Base-by-base conservation (phyloP, 1,140 invertebrate species). In the Drosophila orena region DNA sequence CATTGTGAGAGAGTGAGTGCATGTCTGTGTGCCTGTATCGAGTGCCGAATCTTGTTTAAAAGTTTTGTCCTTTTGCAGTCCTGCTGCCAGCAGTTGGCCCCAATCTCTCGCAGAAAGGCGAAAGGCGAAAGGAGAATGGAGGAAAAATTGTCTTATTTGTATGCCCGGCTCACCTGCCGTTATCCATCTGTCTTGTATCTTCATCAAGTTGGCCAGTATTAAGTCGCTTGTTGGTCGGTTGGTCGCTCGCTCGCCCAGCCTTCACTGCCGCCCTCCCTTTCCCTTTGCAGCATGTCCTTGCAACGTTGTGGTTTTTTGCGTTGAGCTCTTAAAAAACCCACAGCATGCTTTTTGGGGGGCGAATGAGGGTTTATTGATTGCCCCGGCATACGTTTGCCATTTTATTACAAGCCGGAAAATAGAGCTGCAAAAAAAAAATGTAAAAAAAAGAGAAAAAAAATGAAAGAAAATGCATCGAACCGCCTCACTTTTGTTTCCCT, bases 161-260 rank as follows among this genome's bases (percentile, higher is more conserved):
- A 86, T 86, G 83, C 83, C 71, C 57, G 70, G 79, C 79, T 83
- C 79, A 81, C 75, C 83, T 86, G 79, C 83, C 79, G 75, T 81
- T 88, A 79, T 81, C 76, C 83, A 86, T 88, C 83, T 86, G 83
- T 83, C 83, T 86, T 86, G 83, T 88, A 73, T 86, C 83, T 86
- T 88, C 83, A 86, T 86, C 83, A 86, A 86, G 65, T 86, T 79
- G 79, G 83, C 70, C 83, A 61, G 83, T 72, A 86, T 86, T 86
- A 88, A 86, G 83, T 88, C 79, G 81, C 78, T 81, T 79, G 83
- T 88, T 81, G 77, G 74, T 70, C 57, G 20, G 74, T 70, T n/a
- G n/a, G n/a, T n/a, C n/a, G n/a, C n/a, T n/a, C n/a, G n/a, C n/a
- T n/a, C 57, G 20, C 14, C 20, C 44, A 5, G 64, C 47, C 68